Percentiles rank a stretch among this genome's conserved stretches.
phyloP scores from a whole-genome alignment of 2,113 vertebrate species.

The Sinocyclocheilus rhinocerous region DNA sequence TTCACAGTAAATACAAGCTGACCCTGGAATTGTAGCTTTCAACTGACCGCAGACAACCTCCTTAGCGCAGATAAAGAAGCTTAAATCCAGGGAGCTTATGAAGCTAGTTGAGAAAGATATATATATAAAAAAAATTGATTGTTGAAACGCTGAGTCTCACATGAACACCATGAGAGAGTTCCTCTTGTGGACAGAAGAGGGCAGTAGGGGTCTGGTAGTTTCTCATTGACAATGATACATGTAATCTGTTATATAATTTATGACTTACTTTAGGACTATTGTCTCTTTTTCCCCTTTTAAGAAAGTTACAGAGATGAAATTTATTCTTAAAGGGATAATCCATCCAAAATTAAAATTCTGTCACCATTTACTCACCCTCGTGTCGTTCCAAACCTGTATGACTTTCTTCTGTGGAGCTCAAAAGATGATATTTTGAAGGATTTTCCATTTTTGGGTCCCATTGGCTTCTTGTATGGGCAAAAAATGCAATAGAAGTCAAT shows the following conservation, averaged over 20 bases:
- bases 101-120: background rate
- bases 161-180: background rate
- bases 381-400: too few relatives aligned
- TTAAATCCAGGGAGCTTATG: background rate
- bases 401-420: background rate
- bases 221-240: background rate
- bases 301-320: background rate
- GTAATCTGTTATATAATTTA: background rate
- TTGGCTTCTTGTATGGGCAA: too few relatives aligned
- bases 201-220: background rate
- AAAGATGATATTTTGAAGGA: background rate
- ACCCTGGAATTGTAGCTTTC: background rate
- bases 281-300: background rate
- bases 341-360: too few relatives aligned
- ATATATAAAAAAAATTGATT: background rate
- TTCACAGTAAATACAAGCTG: background rate
- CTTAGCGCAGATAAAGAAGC: background rate
- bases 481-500: too few relatives aligned
- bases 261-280: background rate
- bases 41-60: background rate
- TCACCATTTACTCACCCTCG: too few relatives aligned
- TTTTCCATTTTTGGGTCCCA: background rate
- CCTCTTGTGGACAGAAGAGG: background rate
- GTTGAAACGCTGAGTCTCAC: background rate
- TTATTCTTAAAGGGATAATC: too few relatives aligned